Conservation (phyloP, 1,140 invertebrate genomes). For the Bradysia coprophila region DNA sequence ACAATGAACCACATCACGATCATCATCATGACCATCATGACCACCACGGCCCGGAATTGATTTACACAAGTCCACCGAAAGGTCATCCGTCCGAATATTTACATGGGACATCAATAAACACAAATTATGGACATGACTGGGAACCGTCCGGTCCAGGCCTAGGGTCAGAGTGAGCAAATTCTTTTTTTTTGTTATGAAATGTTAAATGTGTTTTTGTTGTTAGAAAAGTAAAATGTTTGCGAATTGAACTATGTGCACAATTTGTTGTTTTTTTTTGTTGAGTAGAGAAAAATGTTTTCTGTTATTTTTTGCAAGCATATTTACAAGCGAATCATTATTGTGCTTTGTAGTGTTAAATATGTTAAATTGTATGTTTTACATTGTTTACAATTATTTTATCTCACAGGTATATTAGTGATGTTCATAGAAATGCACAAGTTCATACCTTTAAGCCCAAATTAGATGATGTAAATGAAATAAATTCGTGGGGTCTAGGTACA, state of each 20-base stretch:
- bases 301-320: too few relatives aligned
- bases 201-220: not conserved
- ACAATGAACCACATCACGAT: conserved; percentile 8
- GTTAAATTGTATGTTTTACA: too few relatives aligned
- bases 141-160: conserved; percentile 34
- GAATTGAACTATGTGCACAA: too few relatives aligned
- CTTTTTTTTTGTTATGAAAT: not conserved
- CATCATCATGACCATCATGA: not conserved
- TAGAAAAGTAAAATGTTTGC: not conserved
- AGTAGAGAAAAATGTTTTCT: too few relatives aligned
- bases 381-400: too few relatives aligned
- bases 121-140: conserved; percentile 25
- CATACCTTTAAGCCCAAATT: conserved; percentile 30
- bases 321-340: not conserved
- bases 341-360: too few relatives aligned
- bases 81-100: conserved; percentile 19
- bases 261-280: too few relatives aligned
- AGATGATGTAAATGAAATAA: conserved; percentile 31
- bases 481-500: conserved; percentile 32
- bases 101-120: conserved; percentile 23
- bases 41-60: conserved; percentile 14
- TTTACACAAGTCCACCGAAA: conserved; percentile 21
- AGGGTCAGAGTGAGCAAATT: conserved; percentile 32
- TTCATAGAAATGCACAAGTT: conserved; percentile 32
- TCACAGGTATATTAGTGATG: conserved; percentile 32